A percentile compares a stretch with the other conserved stretches of the same genome.
Evolutionary conservation across 1,140 invertebrate genomes (phyloP).

Genomic region (Bactericera cockerelli): DNA sequence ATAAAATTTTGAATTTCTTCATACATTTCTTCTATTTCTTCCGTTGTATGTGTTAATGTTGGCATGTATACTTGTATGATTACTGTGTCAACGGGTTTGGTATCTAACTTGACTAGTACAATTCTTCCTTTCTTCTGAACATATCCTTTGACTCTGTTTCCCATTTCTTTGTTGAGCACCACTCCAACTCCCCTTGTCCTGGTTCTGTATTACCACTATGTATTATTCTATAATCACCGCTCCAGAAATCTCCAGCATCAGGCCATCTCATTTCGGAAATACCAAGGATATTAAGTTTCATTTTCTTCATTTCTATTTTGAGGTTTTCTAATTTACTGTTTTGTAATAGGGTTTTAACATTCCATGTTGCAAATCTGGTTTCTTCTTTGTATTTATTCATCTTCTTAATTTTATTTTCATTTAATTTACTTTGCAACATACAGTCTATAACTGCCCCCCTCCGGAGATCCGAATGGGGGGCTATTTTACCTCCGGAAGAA

Average conservation of each 20-base stretch:
- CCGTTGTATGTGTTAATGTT: slow-evolving; percentile 7
- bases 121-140: slow-evolving; percentile 8
- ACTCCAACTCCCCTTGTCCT: slow-evolving; percentile 13
- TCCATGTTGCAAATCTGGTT: slow-evolving; percentile 8
- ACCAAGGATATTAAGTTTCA: slow-evolving; percentile 12
- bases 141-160: slow-evolving; percentile 10
- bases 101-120: slow-evolving; percentile 9
- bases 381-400: neutral
- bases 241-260: slow-evolving; percentile 7
- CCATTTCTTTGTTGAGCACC: slow-evolving; percentile 8
- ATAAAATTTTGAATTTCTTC: slow-evolving; percentile 1
- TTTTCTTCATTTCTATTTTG: slow-evolving; percentile 7
- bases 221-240: neutral
- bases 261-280: slow-evolving; percentile 11
- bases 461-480: slow-evolving; percentile 12
- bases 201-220: neutral
- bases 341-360: slow-evolving; percentile 10
- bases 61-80: slow-evolving; percentile 16
- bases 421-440: too few relatives aligned
- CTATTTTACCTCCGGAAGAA: too few relatives aligned
- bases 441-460: neutral
- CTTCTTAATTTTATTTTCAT: too few relatives aligned
- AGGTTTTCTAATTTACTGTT: neutral
- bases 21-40: slow-evolving; percentile 10
- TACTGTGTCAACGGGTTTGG: slow-evolving; percentile 11